Evolutionary conservation across 2,113 vertebrate species (phyloP).

Genomic region (Polypterus senegalus): DNA sequence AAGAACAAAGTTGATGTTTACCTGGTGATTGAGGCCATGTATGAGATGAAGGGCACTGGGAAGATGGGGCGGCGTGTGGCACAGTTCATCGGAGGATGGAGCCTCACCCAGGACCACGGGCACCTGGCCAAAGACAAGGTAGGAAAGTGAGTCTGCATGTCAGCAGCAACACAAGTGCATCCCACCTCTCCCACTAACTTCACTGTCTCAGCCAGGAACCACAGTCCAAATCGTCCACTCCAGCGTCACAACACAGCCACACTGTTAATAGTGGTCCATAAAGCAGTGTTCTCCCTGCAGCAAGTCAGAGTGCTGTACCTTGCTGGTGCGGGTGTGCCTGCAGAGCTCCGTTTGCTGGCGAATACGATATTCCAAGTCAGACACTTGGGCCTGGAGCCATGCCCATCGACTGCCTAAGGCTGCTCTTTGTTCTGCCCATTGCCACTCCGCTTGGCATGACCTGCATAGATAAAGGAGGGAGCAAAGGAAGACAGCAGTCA

Average conservation of each 20-base stretch:
- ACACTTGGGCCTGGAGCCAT: slow-evolving; percentile 45
- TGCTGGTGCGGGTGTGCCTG: slow-evolving; percentile 33
- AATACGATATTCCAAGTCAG: slow-evolving; percentile 41
- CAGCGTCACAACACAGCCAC: neutral
- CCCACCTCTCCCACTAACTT: too few species aligned
- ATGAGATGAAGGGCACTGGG: slow-evolving; percentile 4
- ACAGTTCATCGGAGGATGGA: slow-evolving; percentile 7
- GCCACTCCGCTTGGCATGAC: slow-evolving; percentile 21
- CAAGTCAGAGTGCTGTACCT: slow-evolving; percentile 27
- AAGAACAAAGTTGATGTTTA: slow-evolving; percentile 4
- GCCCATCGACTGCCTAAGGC: slow-evolving; percentile 43
- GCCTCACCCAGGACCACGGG: slow-evolving; percentile 21
- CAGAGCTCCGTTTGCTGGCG: slow-evolving; percentile 41
- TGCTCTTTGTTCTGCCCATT: slow-evolving; percentile 36
- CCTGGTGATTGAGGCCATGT: slow-evolving; percentile 22
- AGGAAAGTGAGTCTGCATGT: too few species aligned
- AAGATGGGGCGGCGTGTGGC: neutral
- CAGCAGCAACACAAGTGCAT: too few species aligned
- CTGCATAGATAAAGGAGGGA: too few species aligned
- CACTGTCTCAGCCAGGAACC: neutral
- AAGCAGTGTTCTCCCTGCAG: neutral
- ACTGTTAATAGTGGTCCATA: neutral
- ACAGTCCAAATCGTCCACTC: neutral
- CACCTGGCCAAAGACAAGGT: neutral
- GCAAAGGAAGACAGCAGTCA: too few species aligned